A percentile compares a stretch with the other conserved stretches of the same genome.
Conservation (phyloP, 2,888 invertebrate species). For the Drosophila nigricruria region DNA sequence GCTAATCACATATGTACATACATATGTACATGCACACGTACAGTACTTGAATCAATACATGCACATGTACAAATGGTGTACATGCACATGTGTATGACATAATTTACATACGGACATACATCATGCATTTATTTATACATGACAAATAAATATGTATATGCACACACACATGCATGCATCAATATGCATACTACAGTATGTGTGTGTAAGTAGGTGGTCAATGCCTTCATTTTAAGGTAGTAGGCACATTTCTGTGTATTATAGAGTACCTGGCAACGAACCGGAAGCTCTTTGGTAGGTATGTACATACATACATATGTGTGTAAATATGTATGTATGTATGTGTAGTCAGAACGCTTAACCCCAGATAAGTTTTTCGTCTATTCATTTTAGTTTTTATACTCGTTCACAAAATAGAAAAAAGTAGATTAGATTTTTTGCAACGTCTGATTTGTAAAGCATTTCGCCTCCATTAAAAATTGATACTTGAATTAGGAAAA, state of each 20-base stretch:
- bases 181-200: not conserved
- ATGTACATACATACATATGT: too few relatives aligned
- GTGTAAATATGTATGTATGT: not conserved
- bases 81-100: constrained; percentile 6
- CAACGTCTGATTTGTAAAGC: not conserved
- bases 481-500: not conserved
- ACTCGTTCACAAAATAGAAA: not conserved
- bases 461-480: not conserved
- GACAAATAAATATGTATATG: not conserved
- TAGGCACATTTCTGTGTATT: not conserved
- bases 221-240: not conserved
- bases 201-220: not conserved
- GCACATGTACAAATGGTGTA: not conserved
- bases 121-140: not conserved
- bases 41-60: too few relatives aligned
- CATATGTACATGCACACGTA: not conserved
- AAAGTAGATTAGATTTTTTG: not conserved
- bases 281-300: not conserved
- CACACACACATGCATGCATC: not conserved
- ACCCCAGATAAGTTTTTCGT: constrained; percentile 4
- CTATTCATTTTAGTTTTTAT: not conserved
- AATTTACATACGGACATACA: not conserved
- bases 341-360: not conserved
- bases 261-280: not conserved
- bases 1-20: constrained; percentile 1